Evolutionary conservation across 1,140 invertebrate genomes (phyloP), one percentile per base, ranked within the genome.

Genomic region (Lithobius niger): DNA sequence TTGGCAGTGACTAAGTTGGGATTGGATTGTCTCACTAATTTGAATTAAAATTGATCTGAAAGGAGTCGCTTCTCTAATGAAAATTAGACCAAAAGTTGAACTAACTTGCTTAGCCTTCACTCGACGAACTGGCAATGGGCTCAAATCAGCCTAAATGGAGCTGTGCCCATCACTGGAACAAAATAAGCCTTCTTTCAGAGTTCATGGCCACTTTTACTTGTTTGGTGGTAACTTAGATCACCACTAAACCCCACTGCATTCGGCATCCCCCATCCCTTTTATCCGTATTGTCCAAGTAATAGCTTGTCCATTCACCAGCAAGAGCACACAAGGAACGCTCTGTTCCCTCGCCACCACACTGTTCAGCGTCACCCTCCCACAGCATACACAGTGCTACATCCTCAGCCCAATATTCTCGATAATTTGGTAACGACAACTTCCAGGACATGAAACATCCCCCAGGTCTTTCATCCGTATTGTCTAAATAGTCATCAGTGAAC

Each of bases 281-380:
- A 22, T 53, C 52, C n/a, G 52, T 53, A 24, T 53, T 36, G 44
- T 53, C 52, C 26, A 27, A 0, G 44, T 53, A 53, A 1, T 44
- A 19, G 19, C 15, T n/a, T 6, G 52, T 53, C 18, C 19, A 53
- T 19, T 15, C 19, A 16, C 31, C 31, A 0, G 27, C 36, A 1
- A 27, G 16, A 1, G 27, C 31, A 43, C 52, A 53, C 18, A 44
- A 13, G n/a, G 43, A 6, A n/a, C 27, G n/a, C 16, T 1, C 18
- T 40, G 31, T 36, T 15, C 52, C 52, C n/a, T n/a, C n/a, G 6
- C 52, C 52, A 10, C 52, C 52, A 43, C 52, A 53, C 31, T 44
- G 1, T 10, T n/a, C 31, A 36, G 10, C 31, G n/a, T 36, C 31
- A 10, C 31, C 31, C 10, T 36, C 31, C 31, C 31, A 36, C n/a